A percentile compares a stretch with the other conserved stretches of the same genome.
These are phyloP conservation scores for Dinothrombium tinctorium DNA, from an alignment of 1,140 invertebrate species.

Conservation along the genomic window DNA sequence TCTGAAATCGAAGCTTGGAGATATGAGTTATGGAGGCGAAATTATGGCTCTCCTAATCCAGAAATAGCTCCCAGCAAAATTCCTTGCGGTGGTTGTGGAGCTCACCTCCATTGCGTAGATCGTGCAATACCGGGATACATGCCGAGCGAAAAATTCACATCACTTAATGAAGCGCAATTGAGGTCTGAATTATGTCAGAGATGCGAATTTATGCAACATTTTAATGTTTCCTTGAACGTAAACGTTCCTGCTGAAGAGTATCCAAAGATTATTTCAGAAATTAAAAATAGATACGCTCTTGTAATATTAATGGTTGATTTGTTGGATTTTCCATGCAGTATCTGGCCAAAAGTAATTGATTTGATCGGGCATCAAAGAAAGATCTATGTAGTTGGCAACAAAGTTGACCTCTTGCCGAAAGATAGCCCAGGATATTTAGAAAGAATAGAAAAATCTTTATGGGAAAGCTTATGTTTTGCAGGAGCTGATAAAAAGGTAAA, in stretches of 20 bases:
- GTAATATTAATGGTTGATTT: constrained; percentile 69
- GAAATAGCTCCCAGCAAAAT: constrained; percentile 32
- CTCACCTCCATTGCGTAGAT: constrained; percentile 60
- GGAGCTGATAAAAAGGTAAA: constrained; percentile 35
- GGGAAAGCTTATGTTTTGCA: constrained; percentile 27
- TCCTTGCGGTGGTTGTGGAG: constrained; percentile 75
- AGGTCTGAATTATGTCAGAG: constrained; percentile 42
- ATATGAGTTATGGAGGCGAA: constrained; percentile 7
- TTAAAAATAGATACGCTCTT: constrained; percentile 33
- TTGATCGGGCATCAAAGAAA: constrained; percentile 42
- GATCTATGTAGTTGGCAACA: constrained; percentile 69
- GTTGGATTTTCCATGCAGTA: constrained; percentile 68
- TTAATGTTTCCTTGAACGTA: constrained; percentile 62
- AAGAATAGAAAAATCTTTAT: constrained; percentile 35
- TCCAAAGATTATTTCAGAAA: constrained; percentile 38
- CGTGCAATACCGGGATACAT: constrained; percentile 27
- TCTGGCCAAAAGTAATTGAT: constrained; percentile 53
- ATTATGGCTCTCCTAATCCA: constrained; percentile 42
- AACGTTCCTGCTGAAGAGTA: constrained; percentile 54
- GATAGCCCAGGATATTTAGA: constrained; percentile 48
- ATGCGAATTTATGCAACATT: constrained; percentile 59
- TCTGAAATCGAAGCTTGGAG: constrained; percentile 8
- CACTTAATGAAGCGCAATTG: constrained; percentile 28
- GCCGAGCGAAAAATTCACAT: constrained; percentile 52
- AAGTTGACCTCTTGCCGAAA: constrained; percentile 69